Conservation (phyloP, 1,140 invertebrate species). For the Phymastichus coffea region DNA sequence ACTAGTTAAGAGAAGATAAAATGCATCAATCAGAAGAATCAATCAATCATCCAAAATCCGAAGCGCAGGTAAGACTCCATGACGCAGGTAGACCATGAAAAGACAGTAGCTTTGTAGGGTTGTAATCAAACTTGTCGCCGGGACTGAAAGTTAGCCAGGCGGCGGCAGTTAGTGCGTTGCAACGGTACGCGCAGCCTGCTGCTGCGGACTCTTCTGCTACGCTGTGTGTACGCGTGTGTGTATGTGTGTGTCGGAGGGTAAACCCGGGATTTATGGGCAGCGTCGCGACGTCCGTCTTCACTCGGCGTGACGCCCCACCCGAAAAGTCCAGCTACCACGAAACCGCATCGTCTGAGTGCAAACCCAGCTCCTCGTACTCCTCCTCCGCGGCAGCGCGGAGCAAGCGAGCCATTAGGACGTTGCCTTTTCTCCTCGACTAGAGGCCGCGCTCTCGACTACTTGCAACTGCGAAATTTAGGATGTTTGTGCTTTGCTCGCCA, state of each 20-base stretch:
- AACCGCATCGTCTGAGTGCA: slow-evolving; percentile 30
- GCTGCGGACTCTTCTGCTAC: slow-evolving; percentile 29
- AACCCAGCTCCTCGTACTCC: background rate
- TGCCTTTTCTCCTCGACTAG: slow-evolving; percentile 9
- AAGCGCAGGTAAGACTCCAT: no score
- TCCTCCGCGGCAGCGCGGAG: no score
- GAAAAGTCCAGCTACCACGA: slow-evolving; percentile 24
- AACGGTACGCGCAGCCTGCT: slow-evolving; percentile 27
- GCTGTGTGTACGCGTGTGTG: slow-evolving; percentile 15
- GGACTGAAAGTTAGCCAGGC: slow-evolving; percentile 48
- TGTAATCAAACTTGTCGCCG: slow-evolving; percentile 31
- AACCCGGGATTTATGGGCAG: slow-evolving; percentile 50
- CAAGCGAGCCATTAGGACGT: slow-evolving; percentile 20
- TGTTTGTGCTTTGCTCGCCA: slow-evolving; percentile 22
- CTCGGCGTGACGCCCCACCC: slow-evolving; percentile 54
- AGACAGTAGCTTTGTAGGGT: background rate
- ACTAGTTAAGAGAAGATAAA: no score
- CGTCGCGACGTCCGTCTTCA: slow-evolving; percentile 59
- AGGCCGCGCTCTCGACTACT: background rate
- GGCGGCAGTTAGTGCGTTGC: slow-evolving; percentile 42
- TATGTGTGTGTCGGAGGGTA: slow-evolving; percentile 11
- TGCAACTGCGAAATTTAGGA: slow-evolving; percentile 24
- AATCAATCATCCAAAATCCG: no score
- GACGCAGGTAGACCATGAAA: no score
- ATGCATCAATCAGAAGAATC: no score